A percentile compares a stretch with the other conserved stretches of the same genome.
Evolutionary conservation across 2,888 invertebrate species (phyloP).

Genomic region (Cremastobaeus sp.): DNA sequence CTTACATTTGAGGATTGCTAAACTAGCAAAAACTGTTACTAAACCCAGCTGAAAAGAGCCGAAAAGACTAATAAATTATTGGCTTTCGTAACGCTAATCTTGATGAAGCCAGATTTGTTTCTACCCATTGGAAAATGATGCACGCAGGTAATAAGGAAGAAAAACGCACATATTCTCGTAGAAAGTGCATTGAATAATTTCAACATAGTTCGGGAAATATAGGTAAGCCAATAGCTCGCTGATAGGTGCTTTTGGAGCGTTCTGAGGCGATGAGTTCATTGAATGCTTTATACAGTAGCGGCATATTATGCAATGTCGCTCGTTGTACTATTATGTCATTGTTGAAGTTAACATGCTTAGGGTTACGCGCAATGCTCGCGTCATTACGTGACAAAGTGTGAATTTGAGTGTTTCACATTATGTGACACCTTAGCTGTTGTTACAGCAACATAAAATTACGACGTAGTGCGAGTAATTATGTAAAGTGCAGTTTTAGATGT

Average conservation of each 20-base stretch:
- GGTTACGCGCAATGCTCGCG: conserved; percentile 39
- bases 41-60: not conserved
- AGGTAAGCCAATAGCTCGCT: conserved; percentile 9
- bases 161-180: conserved; percentile 36
- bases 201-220: conserved; percentile 34
- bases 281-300: conserved; percentile 20
- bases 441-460: conserved; percentile 36
- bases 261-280: conserved; percentile 43
- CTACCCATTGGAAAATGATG: conserved; percentile 34
- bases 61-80: conserved; percentile 8
- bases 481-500: no score
- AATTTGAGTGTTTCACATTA: conserved; percentile 38
- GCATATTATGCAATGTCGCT: conserved; percentile 41
- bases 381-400: conserved; percentile 52
- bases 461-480: conserved; percentile 29
- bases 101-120: conserved; percentile 21
- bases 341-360: conserved; percentile 47
- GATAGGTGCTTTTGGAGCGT: conserved; percentile 27
- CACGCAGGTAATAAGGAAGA: conserved; percentile 33
- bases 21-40: not conserved
- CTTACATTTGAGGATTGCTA: no score
- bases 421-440: conserved; percentile 38
- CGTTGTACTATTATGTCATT: conserved; percentile 47
- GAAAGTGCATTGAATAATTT: conserved; percentile 51
- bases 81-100: conserved; percentile 16